phyloP scores from a whole-genome alignment of 2,797 vertebrate species.

The Perodicticus potto region DNA sequence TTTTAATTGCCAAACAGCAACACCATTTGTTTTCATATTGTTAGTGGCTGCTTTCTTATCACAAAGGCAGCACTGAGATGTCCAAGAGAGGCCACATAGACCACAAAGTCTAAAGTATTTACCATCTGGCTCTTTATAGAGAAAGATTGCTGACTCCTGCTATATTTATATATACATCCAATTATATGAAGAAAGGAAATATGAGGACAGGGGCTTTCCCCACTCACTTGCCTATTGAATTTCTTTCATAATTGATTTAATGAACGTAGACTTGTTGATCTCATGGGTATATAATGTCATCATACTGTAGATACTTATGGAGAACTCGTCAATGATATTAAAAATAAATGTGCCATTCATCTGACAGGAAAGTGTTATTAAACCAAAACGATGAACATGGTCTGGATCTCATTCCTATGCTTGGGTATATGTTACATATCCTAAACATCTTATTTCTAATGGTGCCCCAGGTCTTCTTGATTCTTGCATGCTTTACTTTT shows the following conservation, averaged over 20 bases:
- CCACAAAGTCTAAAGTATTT: not conserved
- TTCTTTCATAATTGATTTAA: conserved; percentile 36
- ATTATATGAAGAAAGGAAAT: not conserved
- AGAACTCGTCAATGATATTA: not conserved
- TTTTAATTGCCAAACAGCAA: not conserved
- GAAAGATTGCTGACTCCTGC: not conserved
- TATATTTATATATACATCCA: not conserved
- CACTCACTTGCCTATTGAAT: not conserved
- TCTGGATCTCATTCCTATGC: not conserved
- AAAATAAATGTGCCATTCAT: conserved; percentile 18
- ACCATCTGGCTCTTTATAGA: not conserved
- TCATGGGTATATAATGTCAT: not conserved
- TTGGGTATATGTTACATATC: not conserved
- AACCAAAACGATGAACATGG: not conserved
- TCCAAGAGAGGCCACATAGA: not conserved
- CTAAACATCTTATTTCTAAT: not conserved
- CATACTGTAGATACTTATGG: not conserved
- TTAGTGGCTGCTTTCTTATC: not conserved
- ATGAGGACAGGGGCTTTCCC: not conserved
- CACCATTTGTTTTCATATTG: not conserved
- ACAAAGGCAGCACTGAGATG: not conserved
- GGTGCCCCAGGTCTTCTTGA: not conserved
- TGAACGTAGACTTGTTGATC: not conserved
- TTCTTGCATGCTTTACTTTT: not conserved
- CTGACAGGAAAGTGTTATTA: not conserved